Percentiles rank a stretch among this genome's conserved stretches.
phyloP scores from a whole-genome alignment of 1,140 invertebrate species.

The Plectus sambesii region DNA sequence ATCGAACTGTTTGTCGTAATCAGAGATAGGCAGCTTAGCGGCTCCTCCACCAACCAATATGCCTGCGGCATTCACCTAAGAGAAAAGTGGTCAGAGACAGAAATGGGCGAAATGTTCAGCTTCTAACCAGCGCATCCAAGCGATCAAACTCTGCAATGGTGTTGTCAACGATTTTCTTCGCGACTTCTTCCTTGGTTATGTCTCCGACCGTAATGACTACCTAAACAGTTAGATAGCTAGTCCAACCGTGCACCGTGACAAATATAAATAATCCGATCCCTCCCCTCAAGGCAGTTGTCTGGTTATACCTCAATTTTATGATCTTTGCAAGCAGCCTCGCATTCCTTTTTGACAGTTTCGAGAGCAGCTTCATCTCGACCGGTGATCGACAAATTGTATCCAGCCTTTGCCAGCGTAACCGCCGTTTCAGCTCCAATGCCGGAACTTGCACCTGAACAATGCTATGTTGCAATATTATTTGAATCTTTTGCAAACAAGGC shows the following conservation, averaged over 20 bases:
- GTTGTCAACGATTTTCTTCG: slow-evolving; percentile 14
- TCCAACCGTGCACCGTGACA: slow-evolving; percentile 4
- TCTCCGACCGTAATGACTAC: slow-evolving; percentile 39
- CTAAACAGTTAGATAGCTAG: slow-evolving; percentile 31
- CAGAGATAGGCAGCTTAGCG: slow-evolving; percentile 66
- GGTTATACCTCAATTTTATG: slow-evolving; percentile 17
- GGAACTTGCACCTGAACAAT: slow-evolving; percentile 62
- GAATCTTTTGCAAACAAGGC: no score
- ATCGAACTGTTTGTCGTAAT: slow-evolving; percentile 71
- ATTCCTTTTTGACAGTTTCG: slow-evolving; percentile 56
- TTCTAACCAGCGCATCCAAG: slow-evolving; percentile 19
- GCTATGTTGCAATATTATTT: no score
- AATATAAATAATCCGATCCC: slow-evolving; percentile 9
- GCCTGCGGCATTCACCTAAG: slow-evolving; percentile 69
- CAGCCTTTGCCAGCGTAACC: slow-evolving; percentile 59
- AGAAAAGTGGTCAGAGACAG: slow-evolving; percentile 3
- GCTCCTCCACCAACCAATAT: slow-evolving; percentile 68
- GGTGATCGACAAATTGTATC: slow-evolving; percentile 59
- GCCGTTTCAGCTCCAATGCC: slow-evolving; percentile 72
- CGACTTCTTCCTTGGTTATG: slow-evolving; percentile 9
- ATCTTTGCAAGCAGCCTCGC: slow-evolving; percentile 50
- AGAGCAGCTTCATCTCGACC: slow-evolving; percentile 63
- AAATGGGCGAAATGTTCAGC: background rate
- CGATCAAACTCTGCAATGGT: slow-evolving; percentile 20
- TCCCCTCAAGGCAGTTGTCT: slow-evolving; percentile 20